A percentile compares a stretch with the other conserved stretches of the same genome.
Evolutionary conservation across 1,140 invertebrate genomes (phyloP).

Genomic region (Dendrolimus kikuchii): DNA sequence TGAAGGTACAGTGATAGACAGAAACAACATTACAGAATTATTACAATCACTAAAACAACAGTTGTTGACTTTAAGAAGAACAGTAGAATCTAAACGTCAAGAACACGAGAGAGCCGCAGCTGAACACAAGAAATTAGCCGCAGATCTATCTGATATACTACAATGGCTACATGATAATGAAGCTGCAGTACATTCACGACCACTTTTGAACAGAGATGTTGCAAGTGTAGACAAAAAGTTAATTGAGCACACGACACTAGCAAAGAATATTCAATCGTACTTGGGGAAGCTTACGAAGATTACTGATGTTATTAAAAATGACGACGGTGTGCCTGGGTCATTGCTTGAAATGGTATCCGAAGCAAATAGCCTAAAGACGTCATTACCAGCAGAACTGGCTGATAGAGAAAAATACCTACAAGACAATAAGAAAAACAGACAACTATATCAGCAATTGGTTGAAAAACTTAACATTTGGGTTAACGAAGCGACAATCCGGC

Average conservation of each 20-base stretch:
- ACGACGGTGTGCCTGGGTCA: conserved; percentile 84
- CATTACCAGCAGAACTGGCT: conserved; percentile 84
- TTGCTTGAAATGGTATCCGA: conserved; percentile 88
- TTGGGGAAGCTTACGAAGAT: conserved; percentile 80
- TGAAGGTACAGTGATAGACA: conserved; percentile 88
- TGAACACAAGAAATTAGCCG: conserved; percentile 86
- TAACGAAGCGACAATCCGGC: conserved; percentile 83
- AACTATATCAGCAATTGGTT: conserved; percentile 80
- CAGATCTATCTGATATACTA: conserved; percentile 85
- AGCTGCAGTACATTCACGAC: conserved; percentile 84
- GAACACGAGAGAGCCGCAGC: conserved; percentile 91
- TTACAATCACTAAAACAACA: conserved; percentile 90
- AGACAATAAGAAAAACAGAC: conserved; percentile 83
- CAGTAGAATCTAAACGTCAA: conserved; percentile 88
- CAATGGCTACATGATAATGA: conserved; percentile 91
- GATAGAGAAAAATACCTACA: conserved; percentile 86
- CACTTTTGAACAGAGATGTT: conserved; percentile 84
- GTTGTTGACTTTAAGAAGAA: conserved; percentile 82
- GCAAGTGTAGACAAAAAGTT: conserved; percentile 87
- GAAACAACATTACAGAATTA: conserved; percentile 90
- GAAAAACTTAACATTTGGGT: conserved; percentile 90
- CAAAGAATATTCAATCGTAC: conserved; percentile 80
- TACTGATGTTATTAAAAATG: conserved; percentile 79
- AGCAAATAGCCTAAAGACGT: conserved; percentile 82
- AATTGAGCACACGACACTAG: conserved; percentile 82